Conservation (phyloP, 2,797 vertebrate genomes). For the Hemibagrus guttatus region DNA sequence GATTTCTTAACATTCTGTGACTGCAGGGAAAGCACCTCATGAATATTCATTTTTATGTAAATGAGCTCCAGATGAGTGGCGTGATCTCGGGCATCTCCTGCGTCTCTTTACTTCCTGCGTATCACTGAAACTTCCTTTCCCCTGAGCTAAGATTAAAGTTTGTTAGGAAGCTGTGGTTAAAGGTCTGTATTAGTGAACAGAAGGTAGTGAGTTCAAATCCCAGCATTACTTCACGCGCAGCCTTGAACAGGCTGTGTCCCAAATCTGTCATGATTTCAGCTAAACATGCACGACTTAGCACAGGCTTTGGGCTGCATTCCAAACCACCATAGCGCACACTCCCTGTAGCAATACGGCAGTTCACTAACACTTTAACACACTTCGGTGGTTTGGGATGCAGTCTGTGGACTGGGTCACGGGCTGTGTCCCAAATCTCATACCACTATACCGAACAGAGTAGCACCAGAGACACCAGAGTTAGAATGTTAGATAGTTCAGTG, state of each 20-base stretch:
- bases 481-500: neutral
- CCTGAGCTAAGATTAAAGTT: neutral
- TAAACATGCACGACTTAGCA: neutral
- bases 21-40: neutral
- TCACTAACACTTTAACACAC: neutral
- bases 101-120: neutral
- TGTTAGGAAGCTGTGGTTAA: neutral
- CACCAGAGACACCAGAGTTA: neutral
- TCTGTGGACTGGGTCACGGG: neutral
- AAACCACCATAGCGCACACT: neutral
- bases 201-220: neutral
- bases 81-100: neutral
- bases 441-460: neutral
- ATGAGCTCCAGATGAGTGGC: constrained; percentile 6
- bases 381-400: neutral
- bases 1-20: too few species aligned
- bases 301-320: neutral
- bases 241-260: neutral
- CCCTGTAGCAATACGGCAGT: neutral
- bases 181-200: neutral
- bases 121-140: neutral
- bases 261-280: neutral
- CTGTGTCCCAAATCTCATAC: neutral
- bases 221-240: too few species aligned
- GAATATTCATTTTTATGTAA: neutral